Percentiles rank a stretch among this genome's conserved stretches.
Evolutionary conservation across 2,113 vertebrate genomes (phyloP).

Genomic region (Grammatotria lemairii): DNA sequence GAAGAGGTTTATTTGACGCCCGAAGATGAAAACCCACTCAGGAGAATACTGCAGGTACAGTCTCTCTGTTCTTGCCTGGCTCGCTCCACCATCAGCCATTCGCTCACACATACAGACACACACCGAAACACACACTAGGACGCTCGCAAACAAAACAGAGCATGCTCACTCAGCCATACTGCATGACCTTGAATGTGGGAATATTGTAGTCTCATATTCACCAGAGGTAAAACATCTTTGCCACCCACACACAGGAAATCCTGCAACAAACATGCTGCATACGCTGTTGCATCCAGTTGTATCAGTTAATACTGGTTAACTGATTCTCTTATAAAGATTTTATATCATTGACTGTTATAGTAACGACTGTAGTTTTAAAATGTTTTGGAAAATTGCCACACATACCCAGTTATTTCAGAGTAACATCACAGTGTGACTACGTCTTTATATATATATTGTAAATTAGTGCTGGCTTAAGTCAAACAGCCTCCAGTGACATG

Average conservation of each 20-base stretch:
- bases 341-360: not conserved
- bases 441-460: not conserved
- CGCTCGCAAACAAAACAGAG: conserved; percentile 12
- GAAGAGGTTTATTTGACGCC: conserved; percentile 67
- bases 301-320: not conserved
- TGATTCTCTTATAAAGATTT: not conserved
- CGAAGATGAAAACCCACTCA: conserved; percentile 75
- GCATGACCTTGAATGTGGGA: conserved; percentile 56
- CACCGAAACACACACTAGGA: not conserved
- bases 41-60: conserved; percentile 76
- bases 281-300: not conserved
- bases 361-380: not conserved
- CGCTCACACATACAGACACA: not conserved
- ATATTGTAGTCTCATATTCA: conserved; percentile 52
- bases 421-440: not conserved
- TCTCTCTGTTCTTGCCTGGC: not conserved
- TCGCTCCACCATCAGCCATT: not conserved
- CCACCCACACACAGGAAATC: conserved; percentile 14
- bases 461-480: conserved; percentile 19
- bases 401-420: not conserved
- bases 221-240: conserved; percentile 32
- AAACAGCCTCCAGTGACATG: conserved; percentile 12
- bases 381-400: not conserved
- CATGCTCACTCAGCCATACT: conserved; percentile 12
- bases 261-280: not conserved